Percentiles rank a stretch among this genome's conserved stretches.
These are phyloP conservation scores for Dendrocincla fuliginosa DNA, from an alignment of 2,797 vertebrate genomes.

Conservation along the genomic window DNA sequence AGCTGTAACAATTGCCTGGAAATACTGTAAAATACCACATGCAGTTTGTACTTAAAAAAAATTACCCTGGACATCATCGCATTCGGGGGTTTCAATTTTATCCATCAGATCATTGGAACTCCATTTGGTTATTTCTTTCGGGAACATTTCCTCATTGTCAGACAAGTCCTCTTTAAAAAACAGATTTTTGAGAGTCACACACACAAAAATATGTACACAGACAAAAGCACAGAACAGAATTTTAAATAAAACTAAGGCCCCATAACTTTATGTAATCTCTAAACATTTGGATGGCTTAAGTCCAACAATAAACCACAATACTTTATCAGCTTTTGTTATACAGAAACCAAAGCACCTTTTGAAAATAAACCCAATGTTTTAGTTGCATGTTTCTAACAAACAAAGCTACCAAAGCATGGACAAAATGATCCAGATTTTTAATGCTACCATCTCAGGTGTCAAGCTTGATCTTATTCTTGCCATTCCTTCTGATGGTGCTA, in stretches of 20 bases:
- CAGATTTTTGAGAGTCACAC: slow-evolving; percentile 11
- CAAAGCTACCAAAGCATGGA: background rate
- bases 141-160: slow-evolving; percentile 90
- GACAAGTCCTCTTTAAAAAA: slow-evolving; percentile 87
- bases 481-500: background rate
- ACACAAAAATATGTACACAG: background rate
- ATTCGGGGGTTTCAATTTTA: slow-evolving; percentile 90
- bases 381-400: background rate
- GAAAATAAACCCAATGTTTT: background rate
- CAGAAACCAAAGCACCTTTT: background rate
- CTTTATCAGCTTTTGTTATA: background rate
- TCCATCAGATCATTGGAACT: slow-evolving; percentile 97
- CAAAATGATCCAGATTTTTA: background rate
- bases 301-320: background rate
- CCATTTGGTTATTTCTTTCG: slow-evolving; percentile 96
- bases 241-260: background rate
- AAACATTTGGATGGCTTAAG: background rate
- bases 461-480: background rate
- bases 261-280: background rate
- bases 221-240: background rate
- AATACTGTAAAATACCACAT: slow-evolving; percentile 4
- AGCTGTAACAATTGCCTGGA: background rate
- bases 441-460: background rate
- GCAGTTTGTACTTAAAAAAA: background rate
- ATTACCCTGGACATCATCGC: slow-evolving; percentile 88